A percentile compares a stretch with the other conserved stretches of the same genome.
Conservation (phyloP, 1,140 invertebrate species). For the Zaprionus kolodkinae region DNA sequence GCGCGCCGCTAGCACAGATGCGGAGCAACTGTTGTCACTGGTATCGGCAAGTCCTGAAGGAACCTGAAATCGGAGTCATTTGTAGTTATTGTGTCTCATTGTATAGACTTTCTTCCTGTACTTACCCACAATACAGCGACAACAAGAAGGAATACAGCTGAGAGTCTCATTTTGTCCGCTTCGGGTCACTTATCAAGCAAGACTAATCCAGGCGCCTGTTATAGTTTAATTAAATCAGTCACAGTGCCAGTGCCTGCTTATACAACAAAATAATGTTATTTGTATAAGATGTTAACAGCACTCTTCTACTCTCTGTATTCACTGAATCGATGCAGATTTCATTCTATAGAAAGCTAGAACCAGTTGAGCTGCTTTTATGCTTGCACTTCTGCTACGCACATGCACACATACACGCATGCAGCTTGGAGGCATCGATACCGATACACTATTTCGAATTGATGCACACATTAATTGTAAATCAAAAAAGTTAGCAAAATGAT, state of each 20-base stretch:
- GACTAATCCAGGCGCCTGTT: not conserved
- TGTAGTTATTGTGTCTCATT: not conserved
- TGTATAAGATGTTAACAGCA: not conserved
- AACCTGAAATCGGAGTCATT: slow-evolving; percentile 23
- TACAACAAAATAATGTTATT: not conserved
- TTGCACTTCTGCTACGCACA: not conserved
- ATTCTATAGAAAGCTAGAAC: slow-evolving; percentile 5
- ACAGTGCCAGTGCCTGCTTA: not conserved
- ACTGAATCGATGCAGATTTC: slow-evolving; percentile 1
- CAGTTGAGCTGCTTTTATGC: slow-evolving; percentile 37
- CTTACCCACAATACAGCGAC: slow-evolving; percentile 18
- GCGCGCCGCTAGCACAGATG: slow-evolving; percentile 47
- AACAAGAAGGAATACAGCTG: not conserved
- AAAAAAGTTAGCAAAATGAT: not conserved
- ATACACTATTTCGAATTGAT: not conserved
- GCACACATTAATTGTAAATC: not conserved
- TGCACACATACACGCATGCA: not conserved
- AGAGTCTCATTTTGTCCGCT: slow-evolving; percentile 11
- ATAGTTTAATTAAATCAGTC: not conserved
- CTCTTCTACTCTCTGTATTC: not conserved
- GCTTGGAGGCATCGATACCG: not conserved
- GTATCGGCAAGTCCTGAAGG: slow-evolving; percentile 23
- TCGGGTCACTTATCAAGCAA: not conserved
- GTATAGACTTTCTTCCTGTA: not conserved
- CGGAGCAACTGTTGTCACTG: slow-evolving; percentile 50